Evolutionary conservation across 2,888 invertebrate species (phyloP).

Genomic region (Catotricha subobsoleta): DNA sequence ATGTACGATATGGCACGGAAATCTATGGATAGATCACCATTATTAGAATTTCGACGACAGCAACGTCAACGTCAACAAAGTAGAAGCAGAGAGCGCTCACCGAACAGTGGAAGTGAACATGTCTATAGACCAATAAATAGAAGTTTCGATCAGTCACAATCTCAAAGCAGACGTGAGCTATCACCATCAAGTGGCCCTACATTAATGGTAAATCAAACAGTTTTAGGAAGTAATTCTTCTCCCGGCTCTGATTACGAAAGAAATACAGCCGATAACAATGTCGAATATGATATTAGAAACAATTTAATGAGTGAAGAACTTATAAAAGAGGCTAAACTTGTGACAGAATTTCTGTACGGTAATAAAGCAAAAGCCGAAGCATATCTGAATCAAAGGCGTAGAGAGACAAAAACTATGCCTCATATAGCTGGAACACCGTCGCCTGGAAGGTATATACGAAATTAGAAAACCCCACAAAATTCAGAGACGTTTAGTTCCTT

Average conservation of each 20-base stretch:
- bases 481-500: not conserved
- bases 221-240: constrained; percentile 4
- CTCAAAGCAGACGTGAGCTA: constrained; percentile 1
- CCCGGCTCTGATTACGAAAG: constrained; percentile 7
- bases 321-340: constrained; percentile 36
- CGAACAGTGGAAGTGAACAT: constrained; percentile 14
- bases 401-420: constrained; percentile 17
- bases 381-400: constrained; percentile 15
- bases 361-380: constrained; percentile 31
- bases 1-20: constrained; percentile 27
- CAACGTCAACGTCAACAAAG: constrained; percentile 20
- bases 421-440: constrained; percentile 15
- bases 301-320: constrained; percentile 26
- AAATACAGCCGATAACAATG: constrained; percentile 9
- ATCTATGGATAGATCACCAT: constrained; percentile 23
- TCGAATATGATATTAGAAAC: constrained; percentile 7
- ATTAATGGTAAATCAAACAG: not conserved
- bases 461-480: constrained; percentile 8
- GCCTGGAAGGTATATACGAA: constrained; percentile 13
- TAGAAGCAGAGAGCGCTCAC: constrained; percentile 17
- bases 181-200: constrained; percentile 7
- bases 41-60: constrained; percentile 25
- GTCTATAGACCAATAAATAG: not conserved
- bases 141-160: constrained; percentile 6
- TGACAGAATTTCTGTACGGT: constrained; percentile 37